Evolutionary conservation across 2,113 vertebrate species (phyloP), one percentile per base, ranked within the genome.

Genomic region (Plecturocebus donacophilus): DNA sequence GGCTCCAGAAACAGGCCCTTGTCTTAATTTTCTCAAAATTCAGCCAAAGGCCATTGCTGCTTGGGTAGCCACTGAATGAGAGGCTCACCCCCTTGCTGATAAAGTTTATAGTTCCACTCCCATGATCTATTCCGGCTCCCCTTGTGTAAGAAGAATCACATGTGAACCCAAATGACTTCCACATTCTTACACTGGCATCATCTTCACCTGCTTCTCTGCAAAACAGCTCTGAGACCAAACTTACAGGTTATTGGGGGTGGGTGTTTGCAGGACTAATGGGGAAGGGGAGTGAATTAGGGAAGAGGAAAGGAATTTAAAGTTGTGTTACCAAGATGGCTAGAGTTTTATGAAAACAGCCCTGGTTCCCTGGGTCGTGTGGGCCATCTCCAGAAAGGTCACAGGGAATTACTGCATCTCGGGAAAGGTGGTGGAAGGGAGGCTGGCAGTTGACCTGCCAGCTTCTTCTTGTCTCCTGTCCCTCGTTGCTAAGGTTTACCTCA

Each of bases 391-490:
- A 45, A 58, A n/a, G 40, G 25, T 11, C 54, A 27, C 0, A 2
- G 54, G 40, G 30, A 84, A 13, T 52, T 42, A 2, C 2, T 0
- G 1, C 12, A 8, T 54, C 14, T 54, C 25, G 2, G 4, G 87
- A 58, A 75, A 47, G 80, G 6, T 0, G 10, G 10, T 21, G 0
- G 17, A 0, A 2, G 13, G 12, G 21, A 68, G 40, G 10, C 19
- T 13, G 11, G 56, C 20, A 20, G 9, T 38, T 32, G 32, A 4
- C 6, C 61, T 47, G 42, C 52, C 61, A 68, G 21, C 10, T 64
- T 66, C 94, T 35, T 58, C 61, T 38, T 35, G 30, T 47, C 73
- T n/a, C 66, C 32, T 40, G 19, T 47, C 66, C 49, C 25, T 20
- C 35, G 6, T 17, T n/a, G 30, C 56, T 42, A 35, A 52, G 71